Evolutionary conservation across 2,888 invertebrate species (phyloP), one percentile per base, ranked within the genome.

Genomic region (Marasmarcha lunaedactyla): DNA sequence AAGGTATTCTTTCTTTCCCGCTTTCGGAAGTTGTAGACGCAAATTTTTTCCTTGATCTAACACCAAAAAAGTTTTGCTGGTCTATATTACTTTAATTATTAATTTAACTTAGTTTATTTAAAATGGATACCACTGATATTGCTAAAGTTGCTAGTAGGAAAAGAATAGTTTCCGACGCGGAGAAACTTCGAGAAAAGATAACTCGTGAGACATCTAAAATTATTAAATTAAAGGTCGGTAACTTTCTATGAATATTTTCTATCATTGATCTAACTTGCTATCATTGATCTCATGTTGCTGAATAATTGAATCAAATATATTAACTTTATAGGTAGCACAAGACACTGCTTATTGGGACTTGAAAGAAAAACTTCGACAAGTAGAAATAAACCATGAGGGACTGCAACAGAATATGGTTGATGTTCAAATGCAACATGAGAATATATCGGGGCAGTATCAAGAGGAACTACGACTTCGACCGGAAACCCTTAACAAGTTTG

Each of bases 381-480:
- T 68, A 20, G 63, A 70, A 44, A 60, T 57, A 37, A 67, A 70
- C 48, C 71, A 70, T 51, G 79, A 76, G 53, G 61, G 68, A 0
- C 60, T 78, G 37, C 77, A 76, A 47, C 71, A 67, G 50, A 79
- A 79, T 51, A 74, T 79, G 74, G 55, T 78, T 35, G 69, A 76
- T 12, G 59, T 73, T 20, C 78, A 79, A 53, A 78, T 78, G 79
- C 69, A 78, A 54, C 57, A 72, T 48, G 79, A 78, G 49, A 56
- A 66, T 13, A 54, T 71, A 39, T 77, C 77, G 15, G 65, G 67
- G 1, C 63, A 63, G 44, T 70, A 71, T 50, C 68, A 74, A 52
- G 65, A 69, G 2, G 79, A 79, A 45, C 55, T 76, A 38, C 59
- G 74, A 0, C 56, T 57, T n/a, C 60, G 78, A 0, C 71, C 76